Percentiles rank a stretch among this genome's conserved stretches.
These are phyloP conservation scores for Zaprionus nigranus DNA, from an alignment of 1,140 invertebrate genomes.

Conservation along the genomic window DNA sequence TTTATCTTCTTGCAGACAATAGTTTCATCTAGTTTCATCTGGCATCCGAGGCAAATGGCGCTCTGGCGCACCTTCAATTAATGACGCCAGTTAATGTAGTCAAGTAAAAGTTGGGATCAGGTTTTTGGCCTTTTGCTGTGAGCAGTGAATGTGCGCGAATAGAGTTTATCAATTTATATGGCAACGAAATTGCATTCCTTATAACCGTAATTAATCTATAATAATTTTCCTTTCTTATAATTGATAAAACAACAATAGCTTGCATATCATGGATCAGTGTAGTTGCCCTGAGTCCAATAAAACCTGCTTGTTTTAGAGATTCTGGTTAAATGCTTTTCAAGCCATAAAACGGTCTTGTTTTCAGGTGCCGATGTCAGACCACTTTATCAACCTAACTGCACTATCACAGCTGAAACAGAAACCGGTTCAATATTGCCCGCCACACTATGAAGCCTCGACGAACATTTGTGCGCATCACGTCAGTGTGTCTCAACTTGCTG, in stretches of 20 bases:
- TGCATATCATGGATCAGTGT: too few species aligned
- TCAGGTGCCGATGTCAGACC: slow-evolving; percentile 58
- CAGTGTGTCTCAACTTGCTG: slow-evolving; percentile 39
- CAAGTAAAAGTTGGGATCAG: slow-evolving; percentile 56
- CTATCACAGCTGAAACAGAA: slow-evolving; percentile 19
- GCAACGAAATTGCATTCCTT: too few species aligned
- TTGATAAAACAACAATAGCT: too few species aligned
- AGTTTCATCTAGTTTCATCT: slow-evolving; percentile 60
- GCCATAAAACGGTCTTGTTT: too few species aligned
- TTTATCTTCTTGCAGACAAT: slow-evolving; percentile 70
- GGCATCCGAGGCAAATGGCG: slow-evolving; percentile 56
- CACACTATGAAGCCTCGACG: slow-evolving; percentile 23
- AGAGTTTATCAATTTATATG: neutral
- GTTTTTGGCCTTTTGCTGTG: slow-evolving; percentile 39
- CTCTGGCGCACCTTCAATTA: slow-evolving; percentile 74
- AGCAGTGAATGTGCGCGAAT: neutral
- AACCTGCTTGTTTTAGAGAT: slow-evolving; percentile 13
- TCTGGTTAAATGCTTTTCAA: too few species aligned
- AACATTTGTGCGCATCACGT: slow-evolving; percentile 56
- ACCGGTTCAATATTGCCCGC: slow-evolving; percentile 47
- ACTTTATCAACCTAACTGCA: slow-evolving; percentile 28
- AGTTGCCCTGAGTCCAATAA: neutral
- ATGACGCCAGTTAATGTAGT: slow-evolving; percentile 62
- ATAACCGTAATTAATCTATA: neutral
- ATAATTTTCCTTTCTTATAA: too few species aligned